These are phyloP conservation scores for Magallana gigas DNA, from an alignment of 1,140 invertebrate species.

Conservation along the genomic window DNA sequence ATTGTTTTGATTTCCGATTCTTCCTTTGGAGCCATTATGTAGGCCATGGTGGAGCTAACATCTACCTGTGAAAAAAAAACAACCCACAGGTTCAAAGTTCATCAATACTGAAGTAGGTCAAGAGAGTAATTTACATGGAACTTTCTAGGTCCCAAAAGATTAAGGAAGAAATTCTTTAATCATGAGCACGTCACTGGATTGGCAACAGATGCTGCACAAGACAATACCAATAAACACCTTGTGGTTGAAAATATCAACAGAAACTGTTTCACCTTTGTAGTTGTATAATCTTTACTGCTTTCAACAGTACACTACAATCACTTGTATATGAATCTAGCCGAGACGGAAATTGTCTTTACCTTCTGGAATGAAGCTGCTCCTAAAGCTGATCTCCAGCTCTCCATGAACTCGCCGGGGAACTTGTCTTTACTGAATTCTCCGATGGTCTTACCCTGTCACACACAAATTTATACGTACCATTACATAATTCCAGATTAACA, in stretches of 20 bases:
- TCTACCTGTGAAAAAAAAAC: slow-evolving; percentile 84
- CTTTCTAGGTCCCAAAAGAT: too few relatives aligned
- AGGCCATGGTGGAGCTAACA: slow-evolving; percentile 90
- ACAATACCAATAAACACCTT: too few relatives aligned
- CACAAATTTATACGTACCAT: neutral
- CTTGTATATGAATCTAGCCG: neutral
- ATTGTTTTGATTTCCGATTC: slow-evolving; percentile 94
- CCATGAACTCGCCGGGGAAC: slow-evolving; percentile 94
- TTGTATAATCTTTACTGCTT: too few relatives aligned
- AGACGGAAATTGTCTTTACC: slow-evolving; percentile 75
- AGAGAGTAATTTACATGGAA: too few relatives aligned
- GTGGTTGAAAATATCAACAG: too few relatives aligned
- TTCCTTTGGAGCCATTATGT: slow-evolving; percentile 96
- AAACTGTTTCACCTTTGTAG: too few relatives aligned
- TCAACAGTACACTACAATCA: too few relatives aligned
- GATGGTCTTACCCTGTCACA: slow-evolving; percentile 86
- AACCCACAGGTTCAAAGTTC: too few relatives aligned
- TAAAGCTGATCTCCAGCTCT: slow-evolving; percentile 90
- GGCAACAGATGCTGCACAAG: too few relatives aligned
- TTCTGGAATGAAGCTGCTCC: slow-evolving; percentile 90
- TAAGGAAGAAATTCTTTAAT: too few relatives aligned
- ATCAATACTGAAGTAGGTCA: too few relatives aligned
- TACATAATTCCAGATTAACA: neutral
- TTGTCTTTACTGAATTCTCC: slow-evolving; percentile 98
- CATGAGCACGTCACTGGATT: too few relatives aligned